Evolutionary conservation across 1,140 invertebrate species (phyloP).

Genomic region (Camponotus vicinus): DNA sequence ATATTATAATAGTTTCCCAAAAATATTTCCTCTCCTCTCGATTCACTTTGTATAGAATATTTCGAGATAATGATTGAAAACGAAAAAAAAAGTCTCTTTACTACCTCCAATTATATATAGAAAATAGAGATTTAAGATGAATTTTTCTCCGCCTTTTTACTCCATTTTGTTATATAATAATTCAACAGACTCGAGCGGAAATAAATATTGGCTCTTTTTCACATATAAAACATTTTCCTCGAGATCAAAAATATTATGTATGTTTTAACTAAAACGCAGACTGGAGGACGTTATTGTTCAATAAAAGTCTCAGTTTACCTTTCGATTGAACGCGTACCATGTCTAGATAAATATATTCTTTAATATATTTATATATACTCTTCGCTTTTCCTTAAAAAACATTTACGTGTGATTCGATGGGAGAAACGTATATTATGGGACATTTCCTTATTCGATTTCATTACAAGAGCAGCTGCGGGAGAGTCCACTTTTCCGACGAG

Average conservation of each 20-base stretch:
- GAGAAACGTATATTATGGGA: neutral
- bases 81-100: neutral
- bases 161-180: neutral
- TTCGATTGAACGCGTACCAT: too few relatives aligned
- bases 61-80: neutral
- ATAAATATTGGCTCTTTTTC: neutral
- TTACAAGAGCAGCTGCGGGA: neutral
- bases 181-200: neutral
- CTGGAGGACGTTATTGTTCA: too few relatives aligned
- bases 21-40: too few relatives aligned
- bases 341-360: neutral
- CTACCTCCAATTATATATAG: neutral
- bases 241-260: neutral
- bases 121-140: neutral
- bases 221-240: neutral
- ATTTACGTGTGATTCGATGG: neutral
- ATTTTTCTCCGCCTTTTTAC: neutral
- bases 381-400: neutral
- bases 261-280: too few relatives aligned
- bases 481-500: conserved; percentile 14
- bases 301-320: too few relatives aligned
- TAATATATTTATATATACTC: too few relatives aligned
- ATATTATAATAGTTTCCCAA: too few relatives aligned
- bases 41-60: too few relatives aligned
- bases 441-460: conserved; percentile 2